phyloP scores from a whole-genome alignment of 2,888 invertebrate genomes.

The Rhimphoctona megacephalus region DNA sequence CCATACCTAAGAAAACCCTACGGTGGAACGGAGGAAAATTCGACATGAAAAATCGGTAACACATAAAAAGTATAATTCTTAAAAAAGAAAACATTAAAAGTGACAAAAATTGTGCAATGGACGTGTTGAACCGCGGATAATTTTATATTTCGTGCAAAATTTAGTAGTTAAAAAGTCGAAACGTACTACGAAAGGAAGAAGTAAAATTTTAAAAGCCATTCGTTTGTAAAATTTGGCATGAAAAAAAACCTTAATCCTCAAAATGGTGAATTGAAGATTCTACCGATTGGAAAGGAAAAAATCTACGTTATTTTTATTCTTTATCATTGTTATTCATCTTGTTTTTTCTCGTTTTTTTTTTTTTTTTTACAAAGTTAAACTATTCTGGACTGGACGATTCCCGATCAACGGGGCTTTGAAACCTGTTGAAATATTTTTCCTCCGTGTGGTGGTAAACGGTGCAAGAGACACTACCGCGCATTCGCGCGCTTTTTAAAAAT shows the following conservation, averaged over 20 bases:
- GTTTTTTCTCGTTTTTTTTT: neutral
- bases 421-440: neutral
- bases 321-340: neutral
- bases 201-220: neutral
- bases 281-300: neutral
- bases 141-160: conserved; percentile 51
- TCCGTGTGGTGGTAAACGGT: neutral
- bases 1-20: neutral
- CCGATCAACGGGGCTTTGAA: neutral
- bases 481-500: neutral
- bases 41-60: neutral
- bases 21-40: neutral
- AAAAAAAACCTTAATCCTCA: neutral
- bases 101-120: conserved; percentile 61
- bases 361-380: conserved; percentile 6
- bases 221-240: neutral
- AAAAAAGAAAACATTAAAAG: conserved; percentile 5
- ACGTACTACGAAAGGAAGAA: neutral
- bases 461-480: conserved; percentile 8
- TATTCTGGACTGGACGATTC: neutral
- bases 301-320: neutral
- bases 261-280: neutral
- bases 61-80: neutral
- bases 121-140: conserved; percentile 55
- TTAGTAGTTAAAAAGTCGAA: conserved; percentile 12